phyloP scores from a whole-genome alignment of 37 sponge, comb jelly and placozoan species.

The Halichondria panicea region DNA sequence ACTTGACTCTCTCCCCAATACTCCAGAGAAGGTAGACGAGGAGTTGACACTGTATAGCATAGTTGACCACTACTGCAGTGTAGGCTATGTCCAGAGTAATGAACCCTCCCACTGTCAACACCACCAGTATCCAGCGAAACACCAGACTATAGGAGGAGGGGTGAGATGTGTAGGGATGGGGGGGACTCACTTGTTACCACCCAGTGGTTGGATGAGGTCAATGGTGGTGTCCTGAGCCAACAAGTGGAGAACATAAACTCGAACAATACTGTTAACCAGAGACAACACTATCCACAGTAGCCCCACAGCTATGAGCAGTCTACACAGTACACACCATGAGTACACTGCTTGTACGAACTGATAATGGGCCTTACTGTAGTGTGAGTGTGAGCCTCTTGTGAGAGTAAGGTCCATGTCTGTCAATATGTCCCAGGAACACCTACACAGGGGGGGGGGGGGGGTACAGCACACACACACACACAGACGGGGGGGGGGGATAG shows the following conservation, averaged over 20 bases:
- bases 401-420: conserved; percentile 34
- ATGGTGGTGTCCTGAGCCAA: conserved; percentile 22
- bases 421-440: conserved; percentile 67
- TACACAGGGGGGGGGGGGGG: neutral
- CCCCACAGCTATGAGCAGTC: conserved; percentile 51
- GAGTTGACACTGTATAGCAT: conserved; percentile 82
- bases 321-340: neutral
- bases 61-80: conserved; percentile 75
- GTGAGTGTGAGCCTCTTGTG: conserved; percentile 63
- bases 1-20: conserved; percentile 36
- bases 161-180: neutral
- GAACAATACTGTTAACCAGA: conserved; percentile 24
- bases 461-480: conserved; percentile 39
- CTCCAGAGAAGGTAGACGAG: conserved; percentile 67
- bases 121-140: conserved; percentile 28
- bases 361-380: conserved; percentile 36
- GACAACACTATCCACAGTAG: conserved; percentile 60
- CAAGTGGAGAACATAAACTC: conserved; percentile 53
- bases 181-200: neutral
- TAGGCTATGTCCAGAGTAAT: conserved; percentile 72
- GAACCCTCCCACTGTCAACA: conserved; percentile 55
- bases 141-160: neutral
- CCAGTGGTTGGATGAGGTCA: neutral
- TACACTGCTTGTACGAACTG: neutral
- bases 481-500: neutral